Conservation (phyloP, 2,888 invertebrate species). For the Deroplatys truncata region DNA sequence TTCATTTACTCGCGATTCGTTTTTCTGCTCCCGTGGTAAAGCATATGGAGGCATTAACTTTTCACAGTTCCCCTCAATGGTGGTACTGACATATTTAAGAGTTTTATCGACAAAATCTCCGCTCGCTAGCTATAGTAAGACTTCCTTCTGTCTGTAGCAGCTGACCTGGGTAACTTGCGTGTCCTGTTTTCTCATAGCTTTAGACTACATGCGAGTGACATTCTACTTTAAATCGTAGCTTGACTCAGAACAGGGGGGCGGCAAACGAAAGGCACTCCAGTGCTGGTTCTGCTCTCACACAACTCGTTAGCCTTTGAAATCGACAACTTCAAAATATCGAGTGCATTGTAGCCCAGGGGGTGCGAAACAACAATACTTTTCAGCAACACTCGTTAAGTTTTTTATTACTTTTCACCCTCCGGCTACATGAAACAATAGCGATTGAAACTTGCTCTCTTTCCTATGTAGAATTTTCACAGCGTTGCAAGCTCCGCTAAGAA, state of each 20-base stretch:
- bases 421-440: background rate
- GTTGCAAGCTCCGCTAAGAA: too few species aligned
- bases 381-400: background rate
- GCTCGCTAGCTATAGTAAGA: background rate
- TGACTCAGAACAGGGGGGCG: background rate
- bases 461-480: too few species aligned
- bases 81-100: background rate
- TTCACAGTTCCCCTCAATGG: background rate
- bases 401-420: background rate
- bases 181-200: background rate
- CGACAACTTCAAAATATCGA: background rate
- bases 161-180: background rate
- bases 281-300: background rate
- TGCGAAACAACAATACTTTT: background rate
- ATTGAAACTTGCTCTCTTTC: background rate
- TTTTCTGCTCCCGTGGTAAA: too few species aligned
- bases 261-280: background rate
- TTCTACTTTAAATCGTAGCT: too few species aligned
- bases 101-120: background rate
- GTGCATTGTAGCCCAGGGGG: background rate
- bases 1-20: too few species aligned
- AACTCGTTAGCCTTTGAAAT: background rate
- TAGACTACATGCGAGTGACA: background rate
- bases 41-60: background rate
- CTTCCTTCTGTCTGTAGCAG: background rate